Base-by-base conservation (phyloP, 2,113 vertebrate genomes). In the Anhinga anhinga region DNA sequence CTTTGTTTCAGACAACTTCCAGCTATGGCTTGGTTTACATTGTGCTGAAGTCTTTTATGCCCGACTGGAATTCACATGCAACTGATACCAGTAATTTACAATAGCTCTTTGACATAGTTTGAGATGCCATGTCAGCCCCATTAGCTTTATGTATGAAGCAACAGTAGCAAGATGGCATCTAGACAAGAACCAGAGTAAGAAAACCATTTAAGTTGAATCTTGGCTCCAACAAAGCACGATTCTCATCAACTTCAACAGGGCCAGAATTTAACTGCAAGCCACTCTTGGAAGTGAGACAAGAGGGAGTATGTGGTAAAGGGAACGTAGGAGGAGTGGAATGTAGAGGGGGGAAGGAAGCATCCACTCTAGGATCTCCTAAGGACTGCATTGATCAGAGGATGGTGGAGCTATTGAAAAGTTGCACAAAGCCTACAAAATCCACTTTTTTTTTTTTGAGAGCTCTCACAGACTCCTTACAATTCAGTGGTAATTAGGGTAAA, bases 261-360 rank as follows among this genome's bases (percentile, higher is more conserved):
- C 93, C 96, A 97, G 91, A 93, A 93, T 66, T 95, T 91, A 91
- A 96, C 95, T 94, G 87, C 91, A 91, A 95, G 91, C 91, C 70
- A 62, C 91, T 87, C 95, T 78, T 95, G 93, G 96, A 97, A 93
- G 29, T 30, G 59, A 88, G 95, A 95, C 95, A 93, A 96, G 92
- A 92, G 25, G 36, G 72, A 97, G 66, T 70, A 85, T 95, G 89
- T 83, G 91, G 95, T 93, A 85, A 95, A 85, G 71, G 13, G 78
- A 95, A 95, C 32, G 93, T 97, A 93, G 94, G 95, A 96, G 95
- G 95, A 95, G 71, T 77, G 93, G 95, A 97, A 95, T 91, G 95
- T 62, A 55, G 77, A 87, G 63, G 78, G 73, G 92, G 61, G 55
- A 95, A 95, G 88, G 95, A 96, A 90, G 62, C 66, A 93, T 88